Evolutionary conservation across 2,888 invertebrate genomes (phyloP), one percentile per base, ranked within the genome.

Genomic region (Cerceris rybyensis): DNA sequence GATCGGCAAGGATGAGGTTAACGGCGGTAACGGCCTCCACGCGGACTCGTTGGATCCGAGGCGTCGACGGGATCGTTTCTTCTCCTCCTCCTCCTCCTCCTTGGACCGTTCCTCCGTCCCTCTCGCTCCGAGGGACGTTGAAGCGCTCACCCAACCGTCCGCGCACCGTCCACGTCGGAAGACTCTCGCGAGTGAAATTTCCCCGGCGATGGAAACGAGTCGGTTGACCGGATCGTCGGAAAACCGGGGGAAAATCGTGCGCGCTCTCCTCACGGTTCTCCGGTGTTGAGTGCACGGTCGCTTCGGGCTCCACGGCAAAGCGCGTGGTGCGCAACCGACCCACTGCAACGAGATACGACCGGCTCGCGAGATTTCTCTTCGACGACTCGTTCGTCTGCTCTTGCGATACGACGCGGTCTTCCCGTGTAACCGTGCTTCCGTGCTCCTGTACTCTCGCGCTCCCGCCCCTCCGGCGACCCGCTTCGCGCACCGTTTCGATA

Each of bases 241-340:
- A n/a, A n/a, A n/a, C n/a, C 41, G 41, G 42, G 16, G 59, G 42
- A 14, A 59, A 14, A 13, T 41, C 59, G 42, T 42, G 42, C 28
- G 41, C 41, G 42, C 17, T 16, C 0, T 11, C 6, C 6, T n/a
- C 69, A 14, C 59, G 9, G n/a, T 39, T 28, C 43, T 9, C 78
- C 87, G 90, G 85, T 87, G 88, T 84, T 88, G 88, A 85, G 78
- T 87, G 84, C 88, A 87, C 87, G 90, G 88, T 86, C 28, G 55
- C 17, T 2, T 7, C 55, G 55, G 0, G 55, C 7, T 6, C 87
- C 88, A 86, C 86, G 76, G 64, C 66, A 76, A 61, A 70, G 46
- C 52, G 67, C 60, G 41, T 55, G 52, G 57, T 54, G 55, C 63
- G 28, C 65, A 11, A 52, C 52, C 69, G 49, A 57, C 42, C 67